Base-by-base conservation (phyloP, 2,113 vertebrate genomes). In the Dermatemys mawii region DNA sequence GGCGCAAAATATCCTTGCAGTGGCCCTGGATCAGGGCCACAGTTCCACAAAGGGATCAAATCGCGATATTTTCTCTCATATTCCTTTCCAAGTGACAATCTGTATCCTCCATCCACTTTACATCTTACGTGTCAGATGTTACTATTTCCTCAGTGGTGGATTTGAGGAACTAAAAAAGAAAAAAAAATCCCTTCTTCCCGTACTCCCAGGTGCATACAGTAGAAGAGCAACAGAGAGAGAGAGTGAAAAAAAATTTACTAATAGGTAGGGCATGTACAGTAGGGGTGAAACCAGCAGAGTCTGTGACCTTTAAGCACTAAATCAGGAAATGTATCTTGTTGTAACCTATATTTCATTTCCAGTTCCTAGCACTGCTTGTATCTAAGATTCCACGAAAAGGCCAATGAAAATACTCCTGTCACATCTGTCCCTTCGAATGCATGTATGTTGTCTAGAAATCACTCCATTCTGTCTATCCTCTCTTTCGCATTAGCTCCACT, bases 341-440 rank as follows among this genome's bases (percentile, higher is more conserved):
- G 19, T 57, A 88, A 53, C 4, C 46, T 57, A 26, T 32, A 81
- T 44, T 51, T 32, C 32, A 48, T 41, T 89, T 92, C 44, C 19
- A 75, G 26, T 79, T 83, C 82, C 55, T 27, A 83, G 35, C n/a
- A 63, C 35, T 83, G 41, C 54, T 82, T 19, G 27, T 22, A 32
- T 35, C 54, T 35, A 75, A 75, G 19, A 38, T 32, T 53, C 22
- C 50, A 51, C 60, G 48, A n/a, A 67, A 41, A 76, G 41, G 38
- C 13, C 67, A 76, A 3, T 50, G 13, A 86, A 83, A 81, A 49
- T 4, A 41, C 12, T 7, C 11, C 27, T 83, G 24, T 41, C 80
- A 16, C 1, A 78, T 1, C 0, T 6, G 4, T 0, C 35, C 55
- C 78, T 63, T 81, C 2, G 11, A 48, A 26, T 14, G 49, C 89